A percentile compares a stretch with the other conserved stretches of the same genome.
phyloP scores from a whole-genome alignment of 1,140 invertebrate species.

The Telenomus remus region DNA sequence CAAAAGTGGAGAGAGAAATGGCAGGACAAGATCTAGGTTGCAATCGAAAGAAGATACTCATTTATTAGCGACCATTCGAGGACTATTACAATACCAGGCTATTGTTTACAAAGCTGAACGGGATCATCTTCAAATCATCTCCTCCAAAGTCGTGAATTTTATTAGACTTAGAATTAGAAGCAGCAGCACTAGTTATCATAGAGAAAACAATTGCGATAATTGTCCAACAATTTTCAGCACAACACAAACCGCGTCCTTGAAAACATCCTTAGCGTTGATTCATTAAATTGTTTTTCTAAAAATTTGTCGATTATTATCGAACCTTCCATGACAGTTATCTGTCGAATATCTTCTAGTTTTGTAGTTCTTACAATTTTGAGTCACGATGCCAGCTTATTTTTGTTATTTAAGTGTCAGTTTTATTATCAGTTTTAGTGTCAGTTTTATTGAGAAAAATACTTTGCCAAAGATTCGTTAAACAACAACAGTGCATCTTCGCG shows the following conservation, averaged over 20 bases:
- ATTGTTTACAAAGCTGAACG: constrained; percentile 77
- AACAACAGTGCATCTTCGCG: constrained; percentile 37
- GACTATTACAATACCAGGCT: constrained; percentile 80
- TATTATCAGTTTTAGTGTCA: too few relatives aligned
- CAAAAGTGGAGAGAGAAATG: constrained; percentile 54
- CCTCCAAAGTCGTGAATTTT: constrained; percentile 75
- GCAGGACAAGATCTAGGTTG: constrained; percentile 55
- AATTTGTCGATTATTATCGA: constrained; percentile 50
- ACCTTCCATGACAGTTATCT: constrained; percentile 41
- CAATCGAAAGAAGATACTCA: constrained; percentile 82
- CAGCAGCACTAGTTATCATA: constrained; percentile 39
- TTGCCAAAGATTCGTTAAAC: constrained; percentile 60
- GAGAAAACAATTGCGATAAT: constrained; percentile 37
- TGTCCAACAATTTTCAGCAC: constrained; percentile 5
- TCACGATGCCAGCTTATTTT: constrained; percentile 3
- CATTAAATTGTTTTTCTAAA: constrained; percentile 10
- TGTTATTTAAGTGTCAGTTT: too few relatives aligned
- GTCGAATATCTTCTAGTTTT: constrained; percentile 39
- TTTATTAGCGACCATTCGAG: constrained; percentile 85
- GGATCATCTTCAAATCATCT: constrained; percentile 76
- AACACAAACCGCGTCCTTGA: too few relatives aligned
- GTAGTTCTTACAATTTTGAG: too few relatives aligned
- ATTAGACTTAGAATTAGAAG: constrained; percentile 67
- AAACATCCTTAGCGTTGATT: constrained; percentile 23
- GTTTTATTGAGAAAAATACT: constrained; percentile 41